These are phyloP conservation scores for Lottia gigantea DNA, from an alignment of 2,888 invertebrate species.

Conservation along the genomic window DNA sequence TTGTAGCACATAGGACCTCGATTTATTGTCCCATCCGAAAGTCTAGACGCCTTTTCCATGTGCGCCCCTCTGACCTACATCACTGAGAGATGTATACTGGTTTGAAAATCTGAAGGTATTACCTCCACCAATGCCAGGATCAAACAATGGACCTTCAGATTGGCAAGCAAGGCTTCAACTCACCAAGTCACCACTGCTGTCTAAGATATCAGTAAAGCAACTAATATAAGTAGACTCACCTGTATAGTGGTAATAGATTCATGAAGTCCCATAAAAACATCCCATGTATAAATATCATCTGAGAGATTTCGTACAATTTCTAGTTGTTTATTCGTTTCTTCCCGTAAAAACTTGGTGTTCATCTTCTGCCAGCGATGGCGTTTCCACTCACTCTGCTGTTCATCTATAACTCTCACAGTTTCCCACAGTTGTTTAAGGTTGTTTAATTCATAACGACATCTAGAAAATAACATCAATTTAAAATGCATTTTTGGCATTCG, in stretches of 20 bases:
- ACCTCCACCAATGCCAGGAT: no score
- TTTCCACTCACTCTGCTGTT: slow-evolving; percentile 67
- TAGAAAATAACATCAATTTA: slow-evolving; percentile 34
- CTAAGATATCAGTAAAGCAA: background rate
- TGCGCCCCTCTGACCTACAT: no score
- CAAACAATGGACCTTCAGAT: no score
- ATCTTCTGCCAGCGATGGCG: slow-evolving; percentile 67
- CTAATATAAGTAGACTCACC: slow-evolving; percentile 35
- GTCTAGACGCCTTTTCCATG: no score
- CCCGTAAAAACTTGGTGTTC: slow-evolving; percentile 62
- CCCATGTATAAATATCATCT: slow-evolving; percentile 64
- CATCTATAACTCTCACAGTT: slow-evolving; percentile 63
- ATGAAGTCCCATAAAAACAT: slow-evolving; percentile 63
- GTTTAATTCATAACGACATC: slow-evolving; percentile 62
- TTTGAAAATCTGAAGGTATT: no score
- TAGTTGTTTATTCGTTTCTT: slow-evolving; percentile 64
- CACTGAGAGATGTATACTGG: no score
- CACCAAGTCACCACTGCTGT: background rate
- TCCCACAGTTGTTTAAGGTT: slow-evolving; percentile 67
- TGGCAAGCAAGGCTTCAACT: background rate
- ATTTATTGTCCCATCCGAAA: background rate
- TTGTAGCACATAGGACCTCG: background rate
- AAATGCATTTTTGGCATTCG: no score
- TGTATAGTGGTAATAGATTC: slow-evolving; percentile 64
- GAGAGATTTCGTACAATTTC: slow-evolving; percentile 62